Conservation (phyloP, 2,113 vertebrate species). For the Amblyornis subalaris region DNA sequence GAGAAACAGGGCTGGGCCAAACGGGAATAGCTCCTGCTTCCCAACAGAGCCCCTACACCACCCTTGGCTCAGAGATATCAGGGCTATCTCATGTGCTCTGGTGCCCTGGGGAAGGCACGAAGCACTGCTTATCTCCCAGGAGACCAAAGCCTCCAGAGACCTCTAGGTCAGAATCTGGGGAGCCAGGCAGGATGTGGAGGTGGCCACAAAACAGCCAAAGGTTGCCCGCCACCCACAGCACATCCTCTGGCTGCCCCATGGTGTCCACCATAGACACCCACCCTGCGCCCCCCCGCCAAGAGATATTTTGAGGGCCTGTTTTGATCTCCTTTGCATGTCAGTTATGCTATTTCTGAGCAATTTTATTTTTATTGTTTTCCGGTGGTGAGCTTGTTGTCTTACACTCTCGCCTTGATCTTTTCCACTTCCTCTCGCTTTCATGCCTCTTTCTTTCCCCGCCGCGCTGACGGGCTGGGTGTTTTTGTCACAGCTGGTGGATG, state of each 20-base stretch:
- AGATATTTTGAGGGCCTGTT: slow-evolving; percentile 71
- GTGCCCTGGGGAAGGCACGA: fast-evolving
- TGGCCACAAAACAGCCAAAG: background rate
- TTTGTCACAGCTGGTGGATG: background rate
- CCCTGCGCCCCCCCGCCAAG: background rate
- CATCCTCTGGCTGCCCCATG: background rate
- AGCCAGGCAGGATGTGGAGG: background rate
- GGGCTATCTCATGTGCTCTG: fast-evolving
- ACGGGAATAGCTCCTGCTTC: fast-evolving
- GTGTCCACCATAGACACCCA: background rate
- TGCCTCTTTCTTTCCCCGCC: background rate
- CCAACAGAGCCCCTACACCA: background rate
- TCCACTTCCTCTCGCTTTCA: slow-evolving; percentile 77
- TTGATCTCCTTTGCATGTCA: slow-evolving; percentile 81
- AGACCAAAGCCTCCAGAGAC: background rate
- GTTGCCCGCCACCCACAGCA: fast-evolving
- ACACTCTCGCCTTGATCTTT: slow-evolving; percentile 52
- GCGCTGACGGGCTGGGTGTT: background rate
- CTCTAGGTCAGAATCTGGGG: background rate
- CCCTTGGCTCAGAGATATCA: background rate
- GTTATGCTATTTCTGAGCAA: slow-evolving; percentile 80
- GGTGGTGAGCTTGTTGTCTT: slow-evolving; percentile 69
- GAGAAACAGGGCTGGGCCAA: background rate
- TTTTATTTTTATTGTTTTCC: slow-evolving; percentile 79
- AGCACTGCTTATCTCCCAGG: background rate